Conservation (phyloP, 1,140 invertebrate genomes). For the Arctopsyche grandis region DNA sequence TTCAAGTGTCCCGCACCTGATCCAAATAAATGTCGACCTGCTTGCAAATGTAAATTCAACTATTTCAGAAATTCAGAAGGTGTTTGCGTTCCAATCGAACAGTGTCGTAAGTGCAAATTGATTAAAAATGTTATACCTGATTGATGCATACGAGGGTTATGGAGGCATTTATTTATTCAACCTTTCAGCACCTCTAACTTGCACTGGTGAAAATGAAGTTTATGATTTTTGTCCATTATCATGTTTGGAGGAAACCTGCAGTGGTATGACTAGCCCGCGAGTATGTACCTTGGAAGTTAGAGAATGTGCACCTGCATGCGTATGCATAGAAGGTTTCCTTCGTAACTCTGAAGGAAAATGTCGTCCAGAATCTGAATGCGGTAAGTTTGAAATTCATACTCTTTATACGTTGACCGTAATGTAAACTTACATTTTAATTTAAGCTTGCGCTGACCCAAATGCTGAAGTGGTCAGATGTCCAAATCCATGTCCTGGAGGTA, state of each 20-base stretch:
- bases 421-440: neutral
- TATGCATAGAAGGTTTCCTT: neutral
- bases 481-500: slow-evolving; percentile 47
- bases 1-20: slow-evolving; percentile 42
- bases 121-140: too few relatives aligned
- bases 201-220: slow-evolving; percentile 32
- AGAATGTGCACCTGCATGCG: neutral
- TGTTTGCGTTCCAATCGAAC: slow-evolving; percentile 40
- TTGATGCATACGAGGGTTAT: too few relatives aligned
- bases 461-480: slow-evolving; percentile 40
- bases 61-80: slow-evolving; percentile 44
- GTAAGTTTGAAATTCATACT: too few relatives aligned
- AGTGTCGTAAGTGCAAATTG: slow-evolving; percentile 46
- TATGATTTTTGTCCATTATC: slow-evolving; percentile 28
- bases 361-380: neutral
- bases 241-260: slow-evolving; percentile 38
- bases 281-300: neutral
- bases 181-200: too few relatives aligned
- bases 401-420: too few relatives aligned
- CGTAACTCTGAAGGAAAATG: slow-evolving; percentile 23
- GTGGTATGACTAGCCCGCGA: neutral
- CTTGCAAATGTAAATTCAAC: slow-evolving; percentile 48
- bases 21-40: slow-evolving; percentile 38
- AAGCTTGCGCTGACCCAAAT: slow-evolving; percentile 37
- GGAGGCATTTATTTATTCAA: too few relatives aligned